Conservation (phyloP, 2,797 vertebrate genomes). For the Hoplostethus mediterraneus region DNA sequence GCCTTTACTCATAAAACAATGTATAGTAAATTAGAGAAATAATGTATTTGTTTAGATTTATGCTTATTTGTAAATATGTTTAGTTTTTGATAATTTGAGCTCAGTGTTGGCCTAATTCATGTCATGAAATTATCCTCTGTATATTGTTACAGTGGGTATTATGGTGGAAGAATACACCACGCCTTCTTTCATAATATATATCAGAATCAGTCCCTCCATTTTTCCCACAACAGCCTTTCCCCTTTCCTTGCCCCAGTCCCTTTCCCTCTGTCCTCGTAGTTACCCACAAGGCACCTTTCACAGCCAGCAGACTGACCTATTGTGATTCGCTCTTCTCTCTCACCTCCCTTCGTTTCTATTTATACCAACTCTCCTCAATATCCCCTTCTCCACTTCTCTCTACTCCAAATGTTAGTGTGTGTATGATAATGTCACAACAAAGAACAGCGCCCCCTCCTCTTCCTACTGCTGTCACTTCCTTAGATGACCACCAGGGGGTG, state of each 20-base stretch:
- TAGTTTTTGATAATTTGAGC: constrained; percentile 6
- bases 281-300: constrained; percentile 38
- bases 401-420: constrained; percentile 49
- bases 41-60: constrained; percentile 22
- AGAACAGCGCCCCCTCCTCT: constrained; percentile 56
- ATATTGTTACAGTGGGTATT: constrained; percentile 4
- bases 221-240: constrained; percentile 23
- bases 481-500: constrained; percentile 71
- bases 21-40: constrained; percentile 20
- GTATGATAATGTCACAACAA: constrained; percentile 57
- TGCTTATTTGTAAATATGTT: background rate
- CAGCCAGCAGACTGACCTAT: constrained; percentile 53
- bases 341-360: constrained; percentile 50
- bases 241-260: constrained; percentile 23
- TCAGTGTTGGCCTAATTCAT: constrained; percentile 4
- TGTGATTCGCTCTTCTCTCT: constrained; percentile 68
- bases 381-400: constrained; percentile 8
- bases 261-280: constrained; percentile 8
- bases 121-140: constrained; percentile 1
- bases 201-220: background rate
- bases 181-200: background rate
- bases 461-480: constrained; percentile 59
- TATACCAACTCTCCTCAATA: constrained; percentile 25
- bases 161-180: background rate
- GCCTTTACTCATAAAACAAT: constrained; percentile 29